A percentile compares a stretch with the other conserved stretches of the same genome.
Evolutionary conservation across 1,140 invertebrate species (phyloP).

Genomic region (Pachypeltis micranthus): DNA sequence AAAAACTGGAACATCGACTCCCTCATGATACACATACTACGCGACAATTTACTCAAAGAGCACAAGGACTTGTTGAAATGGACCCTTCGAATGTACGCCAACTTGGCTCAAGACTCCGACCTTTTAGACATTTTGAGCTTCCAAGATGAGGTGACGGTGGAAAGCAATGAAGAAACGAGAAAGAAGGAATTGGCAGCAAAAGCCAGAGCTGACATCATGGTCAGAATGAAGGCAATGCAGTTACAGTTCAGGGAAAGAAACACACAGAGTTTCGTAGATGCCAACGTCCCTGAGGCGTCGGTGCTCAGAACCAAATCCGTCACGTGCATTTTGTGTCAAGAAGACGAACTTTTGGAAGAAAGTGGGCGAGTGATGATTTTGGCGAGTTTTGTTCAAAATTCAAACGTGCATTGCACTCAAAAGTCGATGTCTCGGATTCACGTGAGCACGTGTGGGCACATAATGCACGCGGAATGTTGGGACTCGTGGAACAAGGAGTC

Average conservation of each 20-base stretch:
- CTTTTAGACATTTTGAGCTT: not conserved
- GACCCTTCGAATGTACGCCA: conserved; percentile 62
- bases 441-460: conserved; percentile 89
- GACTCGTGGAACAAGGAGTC: conserved; percentile 73
- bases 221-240: conserved; percentile 85
- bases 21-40: conserved; percentile 54
- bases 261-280: conserved; percentile 5
- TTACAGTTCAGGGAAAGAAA: conserved; percentile 82
- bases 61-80: conserved; percentile 78
- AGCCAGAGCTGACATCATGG: conserved; percentile 75
- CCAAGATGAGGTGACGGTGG: conserved; percentile 10
- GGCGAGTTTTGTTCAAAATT: conserved; percentile 86
- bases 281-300: conserved; percentile 18
- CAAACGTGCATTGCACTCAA: conserved; percentile 66
- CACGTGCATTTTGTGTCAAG: conserved; percentile 96
- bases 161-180: conserved; percentile 47
- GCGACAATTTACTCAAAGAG: conserved; percentile 59
- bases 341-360: conserved; percentile 62
- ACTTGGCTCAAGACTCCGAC: conserved; percentile 33
- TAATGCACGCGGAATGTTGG: conserved; percentile 94
- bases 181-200: conserved; percentile 74
- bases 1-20: conserved; percentile 53
- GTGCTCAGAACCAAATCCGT: conserved; percentile 43
- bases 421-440: conserved; percentile 69
- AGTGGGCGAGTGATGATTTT: conserved; percentile 68